Evolutionary conservation across 1,140 invertebrate genomes (phyloP), one percentile per base, ranked within the genome.

Genomic region (Venturia canescens): DNA sequence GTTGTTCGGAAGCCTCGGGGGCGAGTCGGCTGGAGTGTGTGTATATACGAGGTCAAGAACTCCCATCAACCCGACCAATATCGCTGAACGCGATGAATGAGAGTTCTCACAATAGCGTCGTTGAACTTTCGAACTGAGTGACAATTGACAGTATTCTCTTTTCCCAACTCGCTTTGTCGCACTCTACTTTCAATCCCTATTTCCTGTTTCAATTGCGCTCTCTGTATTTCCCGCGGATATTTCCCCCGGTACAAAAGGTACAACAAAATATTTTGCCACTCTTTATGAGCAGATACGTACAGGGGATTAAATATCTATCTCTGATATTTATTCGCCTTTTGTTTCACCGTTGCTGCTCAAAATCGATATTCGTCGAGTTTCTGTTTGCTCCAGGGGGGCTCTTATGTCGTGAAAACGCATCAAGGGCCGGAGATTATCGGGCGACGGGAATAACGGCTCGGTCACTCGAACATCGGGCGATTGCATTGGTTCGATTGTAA

Each of bases 31-130:
- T 27, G 16, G 71, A 26, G 71, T 27, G 48, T 27, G 71, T 16
- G 71, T 27, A 26, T 27, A 74, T 29, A 31, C 71, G 71, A 74
- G 71, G 44, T 74, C 71, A 74, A 44, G 44, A 53, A 74, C 71
- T 26, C 48, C 48, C 71, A 74, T 50, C 48, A 53, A 29, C 71
- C 15, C 21, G 29, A 29, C 4, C 44, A 48, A 74, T 74, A 74
- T 74, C 71, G 50, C 50, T 74, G 44, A 48, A 74, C 15, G 31
- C 23, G 16, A 4, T 15, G 67, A 69, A 44, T 13, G 31, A 31
- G 29, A 34, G 67, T 21, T 38, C 15, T 16, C 7, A 29, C 34
- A 7, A 74, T 48, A 74, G 44, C 21, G 53, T 74, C 31, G 48
- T 74, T 53, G 71, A 74, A 74, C 23, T 74, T 74, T 48, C 21